A percentile compares a stretch with the other conserved stretches of the same genome.
phyloP scores from a whole-genome alignment of 2,797 vertebrate genomes.

The Melanotaenia nigrans region DNA sequence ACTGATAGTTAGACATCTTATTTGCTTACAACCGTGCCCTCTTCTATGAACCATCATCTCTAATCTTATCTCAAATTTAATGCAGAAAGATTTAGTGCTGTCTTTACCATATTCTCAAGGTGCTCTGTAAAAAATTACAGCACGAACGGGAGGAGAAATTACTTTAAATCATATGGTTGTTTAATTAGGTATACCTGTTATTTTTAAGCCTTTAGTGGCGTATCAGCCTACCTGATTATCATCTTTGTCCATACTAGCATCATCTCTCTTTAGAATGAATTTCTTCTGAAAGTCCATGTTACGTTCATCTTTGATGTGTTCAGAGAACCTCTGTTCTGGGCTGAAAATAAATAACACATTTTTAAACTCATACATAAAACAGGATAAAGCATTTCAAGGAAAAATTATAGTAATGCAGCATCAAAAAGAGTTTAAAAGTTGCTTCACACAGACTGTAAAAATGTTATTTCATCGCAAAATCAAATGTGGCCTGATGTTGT shows the following conservation, averaged over 20 bases:
- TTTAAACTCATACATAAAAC: neutral
- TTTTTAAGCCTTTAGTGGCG: neutral
- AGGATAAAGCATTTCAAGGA: neutral
- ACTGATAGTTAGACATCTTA: no score
- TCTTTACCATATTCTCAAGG: no score
- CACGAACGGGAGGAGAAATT: no score
- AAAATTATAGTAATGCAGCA: neutral
- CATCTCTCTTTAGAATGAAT: slow-evolving; percentile 97
- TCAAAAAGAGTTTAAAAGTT: neutral
- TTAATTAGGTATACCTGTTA: no score
- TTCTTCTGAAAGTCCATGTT: slow-evolving; percentile 96
- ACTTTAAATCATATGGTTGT: neutral
- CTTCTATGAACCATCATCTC: no score
- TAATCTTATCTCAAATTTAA: no score
- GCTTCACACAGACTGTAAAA: neutral
- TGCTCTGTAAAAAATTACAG: no score
- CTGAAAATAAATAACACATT: slow-evolving; percentile 69
- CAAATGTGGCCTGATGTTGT: neutral
- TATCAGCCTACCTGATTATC: slow-evolving; percentile 91
- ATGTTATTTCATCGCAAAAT: neutral
- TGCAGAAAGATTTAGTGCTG: no score
- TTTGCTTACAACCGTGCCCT: no score
- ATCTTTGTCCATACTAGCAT: slow-evolving; percentile 97
- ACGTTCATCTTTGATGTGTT: slow-evolving; percentile 98
- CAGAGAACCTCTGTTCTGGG: slow-evolving; percentile 97